Percentiles rank a stretch among this genome's conserved stretches.
phyloP scores from a whole-genome alignment of 2,888 invertebrate genomes.

The Latrodectus elegans region DNA sequence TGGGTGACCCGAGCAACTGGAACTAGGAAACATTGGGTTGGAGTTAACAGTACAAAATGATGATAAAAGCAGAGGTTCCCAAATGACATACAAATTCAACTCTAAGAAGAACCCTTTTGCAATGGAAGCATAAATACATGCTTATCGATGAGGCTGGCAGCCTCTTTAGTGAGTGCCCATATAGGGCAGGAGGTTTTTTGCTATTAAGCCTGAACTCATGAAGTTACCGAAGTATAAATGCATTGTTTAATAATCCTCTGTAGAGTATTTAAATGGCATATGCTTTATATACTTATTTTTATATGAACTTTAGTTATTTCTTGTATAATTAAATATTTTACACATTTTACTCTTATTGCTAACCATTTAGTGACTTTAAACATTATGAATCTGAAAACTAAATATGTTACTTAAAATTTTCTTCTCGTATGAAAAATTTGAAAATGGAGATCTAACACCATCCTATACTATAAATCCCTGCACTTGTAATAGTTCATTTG shows the following conservation, averaged over 20 bases:
- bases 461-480: not conserved
- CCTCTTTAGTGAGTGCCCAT: not conserved
- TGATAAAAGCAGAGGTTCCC: too few relatives aligned
- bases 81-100: too few relatives aligned
- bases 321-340: not conserved
- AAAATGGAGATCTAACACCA: not conserved
- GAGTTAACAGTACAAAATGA: too few relatives aligned
- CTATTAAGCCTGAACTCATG: conserved; percentile 6
- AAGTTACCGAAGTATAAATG: conserved; percentile 5
- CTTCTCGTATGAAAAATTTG: not conserved
- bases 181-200: not conserved
- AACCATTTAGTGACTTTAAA: not conserved
- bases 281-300: not conserved
- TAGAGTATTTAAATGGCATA: not conserved
- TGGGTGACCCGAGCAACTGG: too few relatives aligned
- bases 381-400: not conserved
- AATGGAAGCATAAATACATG: not conserved
- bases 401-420: not conserved
- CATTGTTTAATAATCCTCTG: not conserved
- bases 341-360: not conserved
- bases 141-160: conserved; percentile 5
- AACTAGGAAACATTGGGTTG: too few relatives aligned
- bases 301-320: not conserved
- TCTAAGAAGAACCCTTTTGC: too few relatives aligned
- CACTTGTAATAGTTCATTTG: not conserved